Evolutionary conservation across 2,113 vertebrate species (phyloP).

Genomic region (Halcyon malimbica): DNA sequence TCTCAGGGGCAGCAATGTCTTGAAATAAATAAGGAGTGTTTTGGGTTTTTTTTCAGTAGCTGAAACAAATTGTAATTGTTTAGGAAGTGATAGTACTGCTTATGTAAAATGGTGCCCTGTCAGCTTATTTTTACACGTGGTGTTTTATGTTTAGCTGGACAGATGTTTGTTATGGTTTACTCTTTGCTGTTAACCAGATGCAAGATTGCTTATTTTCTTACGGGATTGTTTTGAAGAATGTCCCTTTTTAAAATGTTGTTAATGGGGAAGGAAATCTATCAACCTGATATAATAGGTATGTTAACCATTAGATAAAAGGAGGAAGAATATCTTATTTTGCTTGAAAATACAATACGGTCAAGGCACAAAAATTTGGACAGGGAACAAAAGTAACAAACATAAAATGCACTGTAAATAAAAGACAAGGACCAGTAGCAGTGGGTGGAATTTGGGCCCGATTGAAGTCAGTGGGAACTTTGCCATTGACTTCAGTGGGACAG

Average conservation of each 20-base stretch:
- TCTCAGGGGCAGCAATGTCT: not conserved
- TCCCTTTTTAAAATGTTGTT: slow-evolving; percentile 18
- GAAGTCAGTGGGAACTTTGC: slow-evolving; percentile 48
- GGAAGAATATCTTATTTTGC: slow-evolving; percentile 44
- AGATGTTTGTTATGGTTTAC: slow-evolving; percentile 57
- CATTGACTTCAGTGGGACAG: not conserved
- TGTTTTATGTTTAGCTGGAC: slow-evolving; percentile 29
- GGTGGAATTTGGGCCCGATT: slow-evolving; percentile 4
- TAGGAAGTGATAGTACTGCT: slow-evolving; percentile 39
- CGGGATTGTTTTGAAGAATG: slow-evolving; percentile 1
- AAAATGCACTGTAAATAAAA: slow-evolving; percentile 19
- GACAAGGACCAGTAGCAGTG: not conserved
- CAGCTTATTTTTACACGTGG: slow-evolving; percentile 48
- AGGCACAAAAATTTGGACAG: slow-evolving; percentile 37
- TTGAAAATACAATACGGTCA: slow-evolving; percentile 39
- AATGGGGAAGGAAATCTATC: slow-evolving; percentile 56
- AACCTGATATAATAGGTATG: slow-evolving; percentile 44
- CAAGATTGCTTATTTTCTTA: slow-evolving; percentile 52
- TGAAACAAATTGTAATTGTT: slow-evolving; percentile 17
- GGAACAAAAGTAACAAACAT: slow-evolving; percentile 50
- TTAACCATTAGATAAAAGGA: slow-evolving; percentile 53
- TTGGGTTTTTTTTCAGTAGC: not conserved
- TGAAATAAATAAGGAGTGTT: not conserved
- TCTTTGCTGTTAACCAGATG: slow-evolving; percentile 5
- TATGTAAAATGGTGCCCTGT: slow-evolving; percentile 15